Base-by-base conservation (phyloP, 1,140 invertebrate genomes). In the Pseudomyrmex gracilis region DNA sequence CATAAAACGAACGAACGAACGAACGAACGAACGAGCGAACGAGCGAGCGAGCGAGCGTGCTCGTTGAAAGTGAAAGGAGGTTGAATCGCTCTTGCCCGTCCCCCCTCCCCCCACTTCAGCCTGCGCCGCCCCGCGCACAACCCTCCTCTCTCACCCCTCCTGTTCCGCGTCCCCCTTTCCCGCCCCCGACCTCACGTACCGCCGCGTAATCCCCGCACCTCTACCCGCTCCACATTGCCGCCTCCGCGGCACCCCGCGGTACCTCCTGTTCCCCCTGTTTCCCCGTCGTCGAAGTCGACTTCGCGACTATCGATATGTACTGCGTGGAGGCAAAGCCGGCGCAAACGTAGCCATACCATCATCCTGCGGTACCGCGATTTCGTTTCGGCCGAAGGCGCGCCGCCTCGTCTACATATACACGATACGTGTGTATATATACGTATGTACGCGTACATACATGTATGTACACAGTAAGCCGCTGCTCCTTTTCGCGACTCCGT, bases 1-100 rank as follows among this genome's bases (percentile, higher is more conserved):
- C 55, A 88, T 80, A 73, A 84, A 85, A 86, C 85, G 70, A 74
- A 51, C 45, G 43, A 64, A 20, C 57, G 47, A 45, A 68, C 66
- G 60, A 87, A 67, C 87, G 73, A 86, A 20, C 66, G 53, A 82
- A 10, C 70, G 47, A 66, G 10, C n/a, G 57, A 73, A 17, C 73
- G 84, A 77, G 60, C 80, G 77, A 88, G 67, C 88, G 83, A 63
- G 78, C 66, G 63, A 58, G 83, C 84, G 78, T 85, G 90, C 88
- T 94, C 90, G 92, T 93, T 92, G 93, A 94, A 94, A 94, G 93
- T 94, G 93, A 94, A 94, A 94, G 93, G 93, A 94, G 93, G 93
- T 94, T 94, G 93, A 93, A 92, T 93, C 92, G 92, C 89, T 80
- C 66, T 92, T 90, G 90, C 88, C 90, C 90, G 92, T 92, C 1